These are phyloP conservation scores for Danaus melanippus DNA, from an alignment of 1,140 invertebrate species.

Conservation along the genomic window DNA sequence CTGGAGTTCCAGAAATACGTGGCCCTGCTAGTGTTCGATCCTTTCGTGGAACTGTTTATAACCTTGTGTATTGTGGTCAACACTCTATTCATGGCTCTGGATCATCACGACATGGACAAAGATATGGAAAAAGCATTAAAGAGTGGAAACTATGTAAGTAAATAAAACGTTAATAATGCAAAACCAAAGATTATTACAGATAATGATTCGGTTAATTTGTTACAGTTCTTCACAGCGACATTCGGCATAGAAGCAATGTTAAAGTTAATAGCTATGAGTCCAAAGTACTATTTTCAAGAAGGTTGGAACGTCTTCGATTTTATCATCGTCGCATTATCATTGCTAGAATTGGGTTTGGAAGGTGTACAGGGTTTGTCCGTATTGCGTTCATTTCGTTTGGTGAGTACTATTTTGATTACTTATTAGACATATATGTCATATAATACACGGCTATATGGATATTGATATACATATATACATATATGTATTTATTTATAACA, in stretches of 20 bases:
- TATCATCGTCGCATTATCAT: slow-evolving; percentile 95
- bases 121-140: slow-evolving; percentile 89
- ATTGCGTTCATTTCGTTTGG: slow-evolving; percentile 97
- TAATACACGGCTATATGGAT: too few relatives aligned
- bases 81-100: slow-evolving; percentile 97
- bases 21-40: slow-evolving; percentile 95
- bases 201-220: slow-evolving; percentile 17
- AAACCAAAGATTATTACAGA: neutral
- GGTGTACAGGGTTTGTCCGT: slow-evolving; percentile 96
- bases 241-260: slow-evolving; percentile 97
- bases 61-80: slow-evolving; percentile 98
- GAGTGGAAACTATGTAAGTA: slow-evolving; percentile 94
- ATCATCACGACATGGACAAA: slow-evolving; percentile 94
- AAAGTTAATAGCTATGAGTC: slow-evolving; percentile 97
- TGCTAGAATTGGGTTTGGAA: slow-evolving; percentile 93
- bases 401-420: slow-evolving; percentile 71
- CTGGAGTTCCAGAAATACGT: slow-evolving; percentile 91
- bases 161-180: neutral
- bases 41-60: slow-evolving; percentile 98
- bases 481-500: too few relatives aligned
- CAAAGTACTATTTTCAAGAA: slow-evolving; percentile 98
- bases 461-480: too few relatives aligned
- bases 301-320: slow-evolving; percentile 99
- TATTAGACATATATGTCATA: slow-evolving; percentile 1
- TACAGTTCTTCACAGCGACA: slow-evolving; percentile 97